A percentile compares a stretch with the other conserved stretches of the same genome.
These are phyloP conservation scores for Agrotis segetum DNA, from an alignment of 2,888 invertebrate genomes.

Conservation along the genomic window DNA sequence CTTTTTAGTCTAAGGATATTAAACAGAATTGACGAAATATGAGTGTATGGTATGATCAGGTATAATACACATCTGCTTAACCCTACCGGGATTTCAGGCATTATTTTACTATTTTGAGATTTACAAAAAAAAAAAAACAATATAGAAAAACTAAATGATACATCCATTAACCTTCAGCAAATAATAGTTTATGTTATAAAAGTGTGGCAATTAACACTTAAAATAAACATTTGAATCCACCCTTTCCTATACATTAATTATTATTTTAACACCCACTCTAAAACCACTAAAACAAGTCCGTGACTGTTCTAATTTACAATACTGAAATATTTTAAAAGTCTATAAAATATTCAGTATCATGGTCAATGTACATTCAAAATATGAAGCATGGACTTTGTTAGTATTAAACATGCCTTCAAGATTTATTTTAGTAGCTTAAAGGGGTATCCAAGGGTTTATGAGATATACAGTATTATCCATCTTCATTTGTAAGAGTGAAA, in stretches of 20 bases:
- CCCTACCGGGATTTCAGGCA: too few species aligned
- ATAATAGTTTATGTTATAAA: too few species aligned
- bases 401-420: slow-evolving; percentile 51
- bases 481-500: slow-evolving; percentile 10
- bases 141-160: too few species aligned
- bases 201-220: neutral
- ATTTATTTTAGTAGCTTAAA: slow-evolving; percentile 51
- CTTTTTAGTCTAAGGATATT: too few species aligned
- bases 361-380: slow-evolving; percentile 42
- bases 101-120: too few species aligned
- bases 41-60: too few species aligned
- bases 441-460: slow-evolving; percentile 37
- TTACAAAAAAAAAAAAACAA: too few species aligned
- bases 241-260: neutral
- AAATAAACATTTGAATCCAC: neutral
- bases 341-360: slow-evolving; percentile 27
- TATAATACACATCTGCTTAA: too few species aligned
- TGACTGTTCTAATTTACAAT: neutral
- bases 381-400: slow-evolving; percentile 51
- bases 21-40: too few species aligned
- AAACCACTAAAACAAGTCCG: neutral
- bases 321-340: slow-evolving; percentile 23
- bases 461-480: slow-evolving; percentile 35
- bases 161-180: too few species aligned
- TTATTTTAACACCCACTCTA: slow-evolving; percentile 5